These are phyloP conservation scores for Drosophila anomalata DNA, from an alignment of 2,888 invertebrate genomes.

Conservation along the genomic window DNA sequence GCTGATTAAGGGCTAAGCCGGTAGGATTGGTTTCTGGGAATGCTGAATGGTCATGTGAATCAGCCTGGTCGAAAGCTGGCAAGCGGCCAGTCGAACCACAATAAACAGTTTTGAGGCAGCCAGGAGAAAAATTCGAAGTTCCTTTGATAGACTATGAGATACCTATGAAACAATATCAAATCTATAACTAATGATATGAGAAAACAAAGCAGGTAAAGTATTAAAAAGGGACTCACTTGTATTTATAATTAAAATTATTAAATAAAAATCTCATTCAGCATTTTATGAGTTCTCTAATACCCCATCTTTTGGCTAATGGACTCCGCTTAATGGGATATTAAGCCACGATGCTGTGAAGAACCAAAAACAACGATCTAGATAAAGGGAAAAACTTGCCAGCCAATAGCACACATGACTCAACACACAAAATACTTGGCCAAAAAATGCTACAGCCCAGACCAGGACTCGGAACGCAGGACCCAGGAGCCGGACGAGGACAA, in stretches of 20 bases:
- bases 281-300: background rate
- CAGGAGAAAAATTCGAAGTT: background rate
- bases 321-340: slow-evolving; percentile 69
- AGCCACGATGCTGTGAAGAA: slow-evolving; percentile 38
- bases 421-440: slow-evolving; percentile 63
- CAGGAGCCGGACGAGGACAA: slow-evolving; percentile 3
- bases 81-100: slow-evolving; percentile 27
- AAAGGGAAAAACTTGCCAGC: slow-evolving; percentile 53
- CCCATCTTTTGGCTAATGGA: slow-evolving; percentile 60
- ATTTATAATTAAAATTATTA: no score
- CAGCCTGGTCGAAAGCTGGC: slow-evolving; percentile 28
- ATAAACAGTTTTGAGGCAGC: slow-evolving; percentile 1
- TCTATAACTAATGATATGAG: background rate
- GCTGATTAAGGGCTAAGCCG: slow-evolving; percentile 42
- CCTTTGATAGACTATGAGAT: background rate
- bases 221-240: background rate
- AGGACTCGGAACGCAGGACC: background rate
- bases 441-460: slow-evolving; percentile 28
- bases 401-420: slow-evolving; percentile 74
- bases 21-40: slow-evolving; percentile 9
- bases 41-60: slow-evolving; percentile 5
- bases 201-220: background rate
- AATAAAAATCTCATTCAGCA: background rate
- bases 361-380: slow-evolving; percentile 27
- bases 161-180: background rate